Base-by-base conservation (phyloP, 2,113 vertebrate species). In the Eretmodus cyanostictus region DNA sequence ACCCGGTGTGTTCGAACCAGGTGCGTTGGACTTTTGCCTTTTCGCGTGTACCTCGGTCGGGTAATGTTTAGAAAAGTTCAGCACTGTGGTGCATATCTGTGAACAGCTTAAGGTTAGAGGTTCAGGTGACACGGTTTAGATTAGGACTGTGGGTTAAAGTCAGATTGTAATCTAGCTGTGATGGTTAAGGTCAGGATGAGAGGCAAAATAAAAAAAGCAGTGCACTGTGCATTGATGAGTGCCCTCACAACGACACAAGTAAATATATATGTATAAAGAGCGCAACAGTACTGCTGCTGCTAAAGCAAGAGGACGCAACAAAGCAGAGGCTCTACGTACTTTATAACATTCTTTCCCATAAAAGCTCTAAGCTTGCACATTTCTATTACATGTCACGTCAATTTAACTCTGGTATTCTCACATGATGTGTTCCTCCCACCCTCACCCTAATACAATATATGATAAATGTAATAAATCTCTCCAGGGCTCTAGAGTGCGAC, bases 271-370 rank as follows among this genome's bases (percentile, higher is more conserved):
- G 9, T 12, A 57, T 66, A 19, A 68, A 73, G 42, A 87, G 27
- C 57, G 59, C 83, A 83, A 84, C 86, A 57, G 55, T 88, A 82
- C 82, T 36, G 86, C 61, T 76, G 40, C 78, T 73, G 55, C 47
- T 38, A 71, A 27, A 71, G 66, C 22, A 8, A 66, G 24, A 86
- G 71, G 49, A 53, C 8, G 4, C 11, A 57, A 49, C 31, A 54
- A 84, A 85, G 57, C 22, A 2, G 16, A 80, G 61, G 57, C 79
- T 81, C 55, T 81, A 27, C 2, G 2, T 11, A 59, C 54, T 59
- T 81, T 29, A 42, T 13, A 19, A 76, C 16, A 49, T 76, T 76
- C 24, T 49, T 49, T 49, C 27, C 45, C 27, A 13, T 19, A 76
- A 47, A 29, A 76, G 24, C 71, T 73, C 16, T 31, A 78, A 49